A percentile compares a stretch with the other conserved stretches of the same genome.
phyloP scores from a whole-genome alignment of 2,888 invertebrate genomes.

The Parapristionchus giblindavisi region DNA sequence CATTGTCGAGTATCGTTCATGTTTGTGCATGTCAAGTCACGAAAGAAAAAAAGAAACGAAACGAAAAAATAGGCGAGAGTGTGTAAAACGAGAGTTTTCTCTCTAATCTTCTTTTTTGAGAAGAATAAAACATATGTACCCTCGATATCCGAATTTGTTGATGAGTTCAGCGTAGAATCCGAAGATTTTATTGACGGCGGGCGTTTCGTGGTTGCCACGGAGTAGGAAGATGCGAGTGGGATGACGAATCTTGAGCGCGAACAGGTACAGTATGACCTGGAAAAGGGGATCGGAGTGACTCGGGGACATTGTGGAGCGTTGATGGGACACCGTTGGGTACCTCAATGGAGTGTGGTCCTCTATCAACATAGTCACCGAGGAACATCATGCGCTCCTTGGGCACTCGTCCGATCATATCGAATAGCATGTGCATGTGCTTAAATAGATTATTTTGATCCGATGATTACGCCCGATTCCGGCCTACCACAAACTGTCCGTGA shows the following conservation, averaged over 20 bases:
- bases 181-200: conserved; percentile 63
- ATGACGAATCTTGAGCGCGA: conserved; percentile 61
- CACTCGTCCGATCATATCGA: conserved; percentile 61
- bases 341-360: conserved; percentile 64
- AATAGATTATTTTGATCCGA: conserved; percentile 20
- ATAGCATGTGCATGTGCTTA: conserved; percentile 57
- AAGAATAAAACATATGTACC: conserved; percentile 2
- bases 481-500: conserved; percentile 59
- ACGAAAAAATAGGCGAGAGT: too few species aligned
- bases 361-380: conserved; percentile 64
- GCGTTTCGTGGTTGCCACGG: conserved; percentile 65
- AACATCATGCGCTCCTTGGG: conserved; percentile 59
- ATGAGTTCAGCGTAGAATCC: conserved; percentile 62
- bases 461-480: too few species aligned
- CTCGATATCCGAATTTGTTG: conserved; percentile 52
- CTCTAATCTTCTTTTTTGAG: too few species aligned
- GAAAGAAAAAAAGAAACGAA: too few species aligned
- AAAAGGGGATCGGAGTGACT: too few species aligned
- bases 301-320: too few species aligned
- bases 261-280: conserved; percentile 53
- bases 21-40: too few species aligned
- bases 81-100: too few species aligned
- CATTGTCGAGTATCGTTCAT: too few species aligned
- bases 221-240: conserved; percentile 55
- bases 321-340: conserved; percentile 30